These are phyloP conservation scores for Oegoconia quadripuncta DNA, from an alignment of 2,888 invertebrate genomes.

Conservation along the genomic window DNA sequence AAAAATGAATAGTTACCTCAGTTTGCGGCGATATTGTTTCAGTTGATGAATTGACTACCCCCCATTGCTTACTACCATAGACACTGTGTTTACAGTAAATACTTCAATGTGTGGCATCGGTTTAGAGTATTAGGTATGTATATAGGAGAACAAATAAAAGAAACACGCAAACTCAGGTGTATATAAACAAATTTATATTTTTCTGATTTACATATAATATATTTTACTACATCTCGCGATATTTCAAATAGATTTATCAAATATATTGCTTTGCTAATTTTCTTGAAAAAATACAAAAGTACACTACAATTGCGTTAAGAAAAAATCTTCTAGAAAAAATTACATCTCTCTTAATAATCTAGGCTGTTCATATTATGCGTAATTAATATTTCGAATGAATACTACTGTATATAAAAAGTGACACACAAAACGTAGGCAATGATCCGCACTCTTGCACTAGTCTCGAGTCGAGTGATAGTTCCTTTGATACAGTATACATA, in stretches of 20 bases:
- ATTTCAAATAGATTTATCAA: slow-evolving; percentile 65
- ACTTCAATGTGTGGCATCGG: no score
- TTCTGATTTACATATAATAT: slow-evolving; percentile 69
- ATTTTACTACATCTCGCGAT: slow-evolving; percentile 59
- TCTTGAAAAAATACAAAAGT: slow-evolving; percentile 77
- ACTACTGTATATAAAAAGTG: slow-evolving; percentile 42
- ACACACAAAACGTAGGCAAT: slow-evolving; percentile 37
- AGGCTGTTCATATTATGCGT: slow-evolving; percentile 70
- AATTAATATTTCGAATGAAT: slow-evolving; percentile 51
- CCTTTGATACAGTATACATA: slow-evolving; percentile 11
- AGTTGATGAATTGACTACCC: no score
- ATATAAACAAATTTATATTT: slow-evolving; percentile 75
- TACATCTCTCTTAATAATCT: slow-evolving; percentile 59
- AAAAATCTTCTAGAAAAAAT: slow-evolving; percentile 70
- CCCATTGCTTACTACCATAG: no score
- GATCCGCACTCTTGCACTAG: slow-evolving; percentile 34
- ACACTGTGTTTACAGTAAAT: no score
- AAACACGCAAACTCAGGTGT: slow-evolving; percentile 53
- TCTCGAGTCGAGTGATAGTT: slow-evolving; percentile 9
- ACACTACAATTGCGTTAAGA: slow-evolving; percentile 62
- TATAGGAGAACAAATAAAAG: slow-evolving; percentile 27
- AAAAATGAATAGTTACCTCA: no score
- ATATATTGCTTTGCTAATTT: slow-evolving; percentile 72
- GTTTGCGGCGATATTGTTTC: no score
- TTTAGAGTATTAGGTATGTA: no score